Conservation (phyloP, 2,113 vertebrate species). For the Rousettus leschenaultii region DNA sequence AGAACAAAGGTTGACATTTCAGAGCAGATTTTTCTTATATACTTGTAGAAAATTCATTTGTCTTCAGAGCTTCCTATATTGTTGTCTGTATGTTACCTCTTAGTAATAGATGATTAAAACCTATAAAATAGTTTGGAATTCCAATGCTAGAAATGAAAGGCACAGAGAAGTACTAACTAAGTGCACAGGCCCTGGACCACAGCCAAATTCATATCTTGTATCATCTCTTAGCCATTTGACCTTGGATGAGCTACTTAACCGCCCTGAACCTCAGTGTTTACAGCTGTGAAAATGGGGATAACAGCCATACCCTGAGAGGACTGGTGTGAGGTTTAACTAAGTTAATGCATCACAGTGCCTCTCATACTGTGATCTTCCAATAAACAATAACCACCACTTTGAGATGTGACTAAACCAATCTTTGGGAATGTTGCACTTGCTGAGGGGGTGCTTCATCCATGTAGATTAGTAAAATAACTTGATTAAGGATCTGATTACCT, state of each 20-base stretch:
- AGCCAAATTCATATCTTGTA: not conserved
- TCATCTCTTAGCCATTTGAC: not conserved
- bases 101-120: not conserved
- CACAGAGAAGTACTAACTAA: not conserved
- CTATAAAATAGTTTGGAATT: not conserved
- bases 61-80: not conserved
- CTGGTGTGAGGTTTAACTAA: not conserved
- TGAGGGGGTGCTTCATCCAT: not conserved
- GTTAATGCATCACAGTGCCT: not conserved
- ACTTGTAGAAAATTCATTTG: not conserved
- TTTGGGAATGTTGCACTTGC: not conserved
- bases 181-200: not conserved
- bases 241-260: not conserved
- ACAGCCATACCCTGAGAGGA: not conserved
- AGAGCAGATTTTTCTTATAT: not conserved
- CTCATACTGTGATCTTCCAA: not conserved
- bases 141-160: not conserved
- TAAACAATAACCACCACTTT: not conserved
- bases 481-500: not conserved
- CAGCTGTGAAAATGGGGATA: not conserved
- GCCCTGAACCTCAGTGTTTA: not conserved
- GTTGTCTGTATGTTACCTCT: not conserved
- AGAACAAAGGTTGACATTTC: not conserved
- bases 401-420: not conserved
- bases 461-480: not conserved